These are phyloP conservation scores for Zelleria hepariella DNA, from an alignment of 2,888 invertebrate species.

Conservation along the genomic window DNA sequence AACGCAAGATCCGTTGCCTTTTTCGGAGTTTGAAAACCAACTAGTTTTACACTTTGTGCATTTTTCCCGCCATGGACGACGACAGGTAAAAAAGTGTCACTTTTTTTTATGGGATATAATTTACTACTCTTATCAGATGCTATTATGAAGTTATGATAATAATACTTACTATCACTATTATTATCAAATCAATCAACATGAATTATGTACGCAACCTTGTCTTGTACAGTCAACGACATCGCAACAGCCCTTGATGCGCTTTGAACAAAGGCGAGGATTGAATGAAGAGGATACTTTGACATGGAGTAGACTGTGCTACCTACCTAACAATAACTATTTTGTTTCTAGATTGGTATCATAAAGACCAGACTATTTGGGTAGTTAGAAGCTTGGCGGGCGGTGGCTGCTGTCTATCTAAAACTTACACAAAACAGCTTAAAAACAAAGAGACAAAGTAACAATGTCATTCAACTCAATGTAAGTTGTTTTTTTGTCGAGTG, in stretches of 20 bases:
- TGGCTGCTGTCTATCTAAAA: slow-evolving; percentile 26
- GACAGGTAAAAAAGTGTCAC: slow-evolving; percentile 11
- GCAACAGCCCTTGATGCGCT: neutral
- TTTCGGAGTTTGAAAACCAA: slow-evolving; percentile 4
- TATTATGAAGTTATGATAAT: slow-evolving; percentile 9
- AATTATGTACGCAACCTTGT: neutral
- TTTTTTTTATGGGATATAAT: neutral
- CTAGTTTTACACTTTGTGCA: neutral
- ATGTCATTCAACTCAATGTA: slow-evolving; percentile 67
- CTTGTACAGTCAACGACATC: neutral
- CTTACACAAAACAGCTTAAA: neutral
- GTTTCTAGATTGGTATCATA: slow-evolving; percentile 32
- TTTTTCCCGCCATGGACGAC: slow-evolving; percentile 39
- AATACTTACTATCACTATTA: neutral
- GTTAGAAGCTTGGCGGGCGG: slow-evolving; percentile 40
- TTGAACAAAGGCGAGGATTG: neutral
- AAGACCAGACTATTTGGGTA: slow-evolving; percentile 20
- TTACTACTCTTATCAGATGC: slow-evolving; percentile 12
- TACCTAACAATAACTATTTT: slow-evolving; percentile 25
- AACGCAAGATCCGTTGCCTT: slow-evolving; percentile 3
- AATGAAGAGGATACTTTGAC: neutral
- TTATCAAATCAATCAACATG: neutral
- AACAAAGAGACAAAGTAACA: slow-evolving; percentile 22
- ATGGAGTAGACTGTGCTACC: neutral
- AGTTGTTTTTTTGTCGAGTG: slow-evolving; percentile 23